These are phyloP conservation scores for Lasioglossum malachurum DNA, from an alignment of 2,888 invertebrate species.

Conservation along the genomic window DNA sequence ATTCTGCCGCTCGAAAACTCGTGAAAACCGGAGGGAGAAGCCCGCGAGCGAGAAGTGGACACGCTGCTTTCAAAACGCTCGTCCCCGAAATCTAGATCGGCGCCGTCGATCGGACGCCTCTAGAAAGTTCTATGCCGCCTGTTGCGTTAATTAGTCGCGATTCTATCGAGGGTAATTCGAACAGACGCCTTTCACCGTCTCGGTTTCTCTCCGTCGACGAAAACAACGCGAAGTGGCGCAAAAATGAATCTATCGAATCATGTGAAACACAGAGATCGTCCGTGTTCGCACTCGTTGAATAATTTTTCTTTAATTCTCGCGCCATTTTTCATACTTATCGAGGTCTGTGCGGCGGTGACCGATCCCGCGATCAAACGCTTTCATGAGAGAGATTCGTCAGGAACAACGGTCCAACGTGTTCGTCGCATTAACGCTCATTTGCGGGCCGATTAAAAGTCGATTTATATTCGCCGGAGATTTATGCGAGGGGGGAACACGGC, in stretches of 20 bases:
- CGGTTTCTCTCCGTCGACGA: neutral
- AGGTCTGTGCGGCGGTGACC: neutral
- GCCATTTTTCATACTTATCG: neutral
- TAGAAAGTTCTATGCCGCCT: neutral
- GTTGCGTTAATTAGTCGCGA: neutral
- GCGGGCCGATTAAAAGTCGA: slow-evolving; percentile 48
- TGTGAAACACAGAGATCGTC: no score
- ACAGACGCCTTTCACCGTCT: slow-evolving; percentile 7
- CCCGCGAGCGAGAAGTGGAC: slow-evolving; percentile 33
- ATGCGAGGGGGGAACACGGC: slow-evolving; percentile 32
- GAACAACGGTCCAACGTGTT: slow-evolving; percentile 28
- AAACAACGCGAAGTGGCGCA: neutral
- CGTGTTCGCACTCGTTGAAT: no score
- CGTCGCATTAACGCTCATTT: slow-evolving; percentile 41
- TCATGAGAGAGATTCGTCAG: slow-evolving; percentile 4
- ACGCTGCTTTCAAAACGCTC: neutral
- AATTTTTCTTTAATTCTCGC: neutral
- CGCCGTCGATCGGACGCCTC: neutral
- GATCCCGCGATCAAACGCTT: neutral
- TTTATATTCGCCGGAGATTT: slow-evolving; percentile 48
- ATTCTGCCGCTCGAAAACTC: slow-evolving; percentile 43
- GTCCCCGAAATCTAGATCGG: slow-evolving; percentile 18
- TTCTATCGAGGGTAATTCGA: neutral
- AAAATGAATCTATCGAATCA: neutral
- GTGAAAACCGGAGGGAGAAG: slow-evolving; percentile 36